Base-by-base conservation (phyloP, 2,888 invertebrate genomes). In the Acanthacorydalis orientalis region DNA sequence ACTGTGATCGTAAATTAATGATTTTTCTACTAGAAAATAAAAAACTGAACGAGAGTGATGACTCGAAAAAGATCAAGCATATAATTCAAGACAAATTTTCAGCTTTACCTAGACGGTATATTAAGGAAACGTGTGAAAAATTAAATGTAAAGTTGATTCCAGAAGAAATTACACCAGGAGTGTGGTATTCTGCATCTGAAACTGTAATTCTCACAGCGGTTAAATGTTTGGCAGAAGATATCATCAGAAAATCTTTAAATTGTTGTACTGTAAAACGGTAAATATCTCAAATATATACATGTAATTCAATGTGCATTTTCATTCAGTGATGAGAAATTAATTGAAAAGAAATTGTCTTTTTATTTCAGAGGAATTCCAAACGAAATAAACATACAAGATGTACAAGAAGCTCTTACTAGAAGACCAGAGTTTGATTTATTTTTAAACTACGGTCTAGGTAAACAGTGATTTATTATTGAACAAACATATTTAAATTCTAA, bases 201-300 rank as follows among this genome's bases (percentile, higher is more conserved):
- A 67, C 70, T 1, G 69, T 72, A 14, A 54, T 77, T 39, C 54
- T 73, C 12, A 69, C 73, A 1, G 73, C 75, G 1, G 55, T 69
- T 53, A 63, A 64, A 48, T 68, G 68, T 53, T 68, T 75, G 51
- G 72, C 71, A 0, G 73, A 73, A 48, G 70, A 73, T 51, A 46
- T 76, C 46, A 59, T 65, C 35, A 52, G 65, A 40, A 57, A 59
- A 48, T 57, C 62, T 6, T 53, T 56, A 39, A 57, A 59, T 7
- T 31, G n/a, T 15, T 12, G 39, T 39, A 14, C 32, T 9, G 4
- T 23, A 37, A 31, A 39, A 46, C 14, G 12, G 16, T 35, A 44
- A 35, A 34, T 31, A 31, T 31, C 31, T 43, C n/a, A n/a, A 31
- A 31, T 7, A 43, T 14, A 31, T 43, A 7, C 2, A 43, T 31